Evolutionary conservation across 2,797 vertebrate species (phyloP).

Genomic region (Spinus olivaceus): DNA sequence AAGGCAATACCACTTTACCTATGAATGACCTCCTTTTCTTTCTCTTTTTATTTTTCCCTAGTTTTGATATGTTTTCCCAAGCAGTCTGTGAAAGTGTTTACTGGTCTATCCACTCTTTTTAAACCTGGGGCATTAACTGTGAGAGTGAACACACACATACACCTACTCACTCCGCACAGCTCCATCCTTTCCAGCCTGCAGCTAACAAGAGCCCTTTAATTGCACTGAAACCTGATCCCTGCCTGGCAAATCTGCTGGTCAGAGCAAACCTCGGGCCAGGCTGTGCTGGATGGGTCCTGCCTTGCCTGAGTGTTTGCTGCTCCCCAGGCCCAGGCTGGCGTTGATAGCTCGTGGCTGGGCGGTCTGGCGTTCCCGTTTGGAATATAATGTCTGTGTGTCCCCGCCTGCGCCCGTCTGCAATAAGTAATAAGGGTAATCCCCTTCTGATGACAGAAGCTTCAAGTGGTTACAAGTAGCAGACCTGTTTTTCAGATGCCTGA

Average conservation of each 20-base stretch:
- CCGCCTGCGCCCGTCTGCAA: accelerated
- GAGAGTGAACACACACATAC: background rate
- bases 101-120: background rate
- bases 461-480: constrained; percentile 73
- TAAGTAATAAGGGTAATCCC: constrained; percentile 57
- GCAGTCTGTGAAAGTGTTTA: background rate
- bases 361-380: background rate
- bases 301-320: background rate
- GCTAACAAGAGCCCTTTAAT: background rate
- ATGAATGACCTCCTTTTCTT: constrained; percentile 13
- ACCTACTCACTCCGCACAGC: background rate
- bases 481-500: constrained; percentile 47
- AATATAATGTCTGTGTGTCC: background rate
- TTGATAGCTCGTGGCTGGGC: constrained; percentile 72
- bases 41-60: background rate
- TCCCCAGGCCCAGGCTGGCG: constrained; percentile 57
- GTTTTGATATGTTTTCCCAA: constrained; percentile 3
- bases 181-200: background rate
- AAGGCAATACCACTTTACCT: constrained; percentile 32
- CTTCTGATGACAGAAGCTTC: constrained; percentile 71
- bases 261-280: background rate
- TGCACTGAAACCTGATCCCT: background rate
- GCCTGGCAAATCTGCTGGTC: background rate
- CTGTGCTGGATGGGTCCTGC: background rate
- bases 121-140: background rate